Evolutionary conservation across 2,888 invertebrate genomes (phyloP), one percentile per base, ranked within the genome.

Genomic region (Pachymerium ferrugineum): DNA sequence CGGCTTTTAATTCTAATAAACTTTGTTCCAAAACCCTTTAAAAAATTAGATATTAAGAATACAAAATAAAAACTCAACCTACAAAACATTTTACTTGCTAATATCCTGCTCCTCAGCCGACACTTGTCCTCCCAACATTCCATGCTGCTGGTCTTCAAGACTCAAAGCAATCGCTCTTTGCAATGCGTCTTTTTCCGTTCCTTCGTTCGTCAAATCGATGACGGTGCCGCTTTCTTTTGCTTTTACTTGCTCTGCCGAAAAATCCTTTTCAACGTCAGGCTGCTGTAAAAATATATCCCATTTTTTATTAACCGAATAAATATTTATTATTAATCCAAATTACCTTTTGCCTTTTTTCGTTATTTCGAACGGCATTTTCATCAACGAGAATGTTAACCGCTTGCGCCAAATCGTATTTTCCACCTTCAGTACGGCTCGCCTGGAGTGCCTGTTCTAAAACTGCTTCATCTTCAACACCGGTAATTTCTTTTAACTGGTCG

Each of bases 131-230:
- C 82, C 83, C 31, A 83, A 79, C 38, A 79, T 79, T 22, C 79
- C 79, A 29, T 77, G 77, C 74, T 82, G 80, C 74, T 80, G 80
- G 70, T 82, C 82, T 76, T 81, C 81, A 22, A 84, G 79, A 76
- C 83, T 83, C 22, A 83, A 80, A 19, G 80, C 82, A 31, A 83
- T 83, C 29, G 84, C 84, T 76, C 82, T 81, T 77, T 83, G 81
- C n/a, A 84, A 77, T 70, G 83, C 83, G 74, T 82, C 82, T 72
- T 79, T 76, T 30, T 76, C 76, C 3, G 77, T 67, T 22, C 54
- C 74, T 54, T 78, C 79, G 74, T 78, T 78, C 12, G 79, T 79
- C 42, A 80, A 75, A 73, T 79, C 79, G 67, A 80, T 79, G 54
- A 79, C 78, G 54, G 74, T 76, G 73, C n/a, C n/a, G 5, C 12